A percentile compares a stretch with the other conserved stretches of the same genome.
These are phyloP conservation scores for Tetanocera ferruginea DNA, from an alignment of 2,888 invertebrate species.

Conservation along the genomic window DNA sequence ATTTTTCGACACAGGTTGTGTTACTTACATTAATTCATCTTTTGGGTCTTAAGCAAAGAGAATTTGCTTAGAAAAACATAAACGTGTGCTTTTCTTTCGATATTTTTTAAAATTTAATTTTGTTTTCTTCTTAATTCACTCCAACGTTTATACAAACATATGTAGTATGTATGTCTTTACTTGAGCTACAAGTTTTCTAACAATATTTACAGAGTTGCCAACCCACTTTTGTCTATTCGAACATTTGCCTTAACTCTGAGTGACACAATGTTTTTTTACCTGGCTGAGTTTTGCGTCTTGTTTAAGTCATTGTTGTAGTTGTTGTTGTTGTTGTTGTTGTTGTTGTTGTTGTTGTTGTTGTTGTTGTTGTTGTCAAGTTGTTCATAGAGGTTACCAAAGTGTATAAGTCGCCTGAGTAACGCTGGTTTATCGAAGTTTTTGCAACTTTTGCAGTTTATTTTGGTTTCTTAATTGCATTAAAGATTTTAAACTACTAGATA, in stretches of 20 bases:
- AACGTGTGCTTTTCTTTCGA: no score
- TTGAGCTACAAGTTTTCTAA: no score
- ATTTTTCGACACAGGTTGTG: no score
- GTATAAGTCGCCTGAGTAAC: neutral
- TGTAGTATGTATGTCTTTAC: no score
- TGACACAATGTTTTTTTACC: neutral
- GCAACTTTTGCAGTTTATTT: slow-evolving; percentile 22
- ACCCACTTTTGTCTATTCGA: neutral
- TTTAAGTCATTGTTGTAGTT: slow-evolving; percentile 11
- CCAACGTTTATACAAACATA: no score
- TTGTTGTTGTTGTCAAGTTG: neutral
- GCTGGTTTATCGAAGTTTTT: slow-evolving; percentile 26
- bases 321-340: slow-evolving; percentile 6
- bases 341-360: neutral
- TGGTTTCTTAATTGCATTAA: slow-evolving; percentile 41
- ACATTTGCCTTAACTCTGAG: neutral
- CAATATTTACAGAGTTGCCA: neutral
- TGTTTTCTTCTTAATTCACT: no score
- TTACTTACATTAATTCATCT: no score
- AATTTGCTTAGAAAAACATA: no score
- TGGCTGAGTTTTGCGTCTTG: neutral
- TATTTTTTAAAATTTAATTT: no score
- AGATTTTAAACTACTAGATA: slow-evolving; percentile 28
- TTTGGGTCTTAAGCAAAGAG: no score
- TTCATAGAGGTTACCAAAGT: neutral